Evolutionary conservation across 2,797 vertebrate species (phyloP).

Genomic region (Botia almorhae): DNA sequence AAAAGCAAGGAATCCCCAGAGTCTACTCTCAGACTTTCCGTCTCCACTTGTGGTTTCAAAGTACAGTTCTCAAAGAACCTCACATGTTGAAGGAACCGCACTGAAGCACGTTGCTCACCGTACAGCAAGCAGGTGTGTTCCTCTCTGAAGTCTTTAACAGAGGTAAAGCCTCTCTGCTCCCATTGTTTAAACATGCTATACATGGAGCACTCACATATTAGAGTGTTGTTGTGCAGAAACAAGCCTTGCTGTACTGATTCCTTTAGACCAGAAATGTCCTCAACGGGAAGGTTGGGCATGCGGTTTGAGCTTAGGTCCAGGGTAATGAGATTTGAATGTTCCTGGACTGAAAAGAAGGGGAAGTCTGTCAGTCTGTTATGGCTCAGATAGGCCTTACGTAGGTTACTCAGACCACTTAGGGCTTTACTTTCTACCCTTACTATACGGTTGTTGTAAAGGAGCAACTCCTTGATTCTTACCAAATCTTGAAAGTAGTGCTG

Average conservation of each 20-base stretch:
- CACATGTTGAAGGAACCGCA: conserved; percentile 83
- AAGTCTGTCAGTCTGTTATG: conserved; percentile 88
- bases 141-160: conserved; percentile 79
- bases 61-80: conserved; percentile 86
- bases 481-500: conserved; percentile 82
- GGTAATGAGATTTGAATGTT: conserved; percentile 76
- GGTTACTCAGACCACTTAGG: conserved; percentile 75
- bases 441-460: conserved; percentile 90
- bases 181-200: conserved; percentile 84
- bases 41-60: conserved; percentile 7
- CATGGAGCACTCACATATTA: conserved; percentile 87
- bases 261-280: conserved; percentile 78
- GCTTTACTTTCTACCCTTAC: conserved; percentile 77
- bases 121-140: conserved; percentile 85
- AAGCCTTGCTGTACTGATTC: conserved; percentile 81
- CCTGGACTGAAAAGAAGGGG: conserved; percentile 85
- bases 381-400: conserved; percentile 87
- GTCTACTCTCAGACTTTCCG: conserved; percentile 67
- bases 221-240: conserved; percentile 91
- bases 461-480: conserved; percentile 81
- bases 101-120: conserved; percentile 72
- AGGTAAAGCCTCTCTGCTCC: conserved; percentile 79
- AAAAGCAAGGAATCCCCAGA: conserved; percentile 76
- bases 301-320: conserved; percentile 92
- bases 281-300: conserved; percentile 79